Base-by-base conservation (phyloP, 2,888 invertebrate species). In the Hesperia comma region DNA sequence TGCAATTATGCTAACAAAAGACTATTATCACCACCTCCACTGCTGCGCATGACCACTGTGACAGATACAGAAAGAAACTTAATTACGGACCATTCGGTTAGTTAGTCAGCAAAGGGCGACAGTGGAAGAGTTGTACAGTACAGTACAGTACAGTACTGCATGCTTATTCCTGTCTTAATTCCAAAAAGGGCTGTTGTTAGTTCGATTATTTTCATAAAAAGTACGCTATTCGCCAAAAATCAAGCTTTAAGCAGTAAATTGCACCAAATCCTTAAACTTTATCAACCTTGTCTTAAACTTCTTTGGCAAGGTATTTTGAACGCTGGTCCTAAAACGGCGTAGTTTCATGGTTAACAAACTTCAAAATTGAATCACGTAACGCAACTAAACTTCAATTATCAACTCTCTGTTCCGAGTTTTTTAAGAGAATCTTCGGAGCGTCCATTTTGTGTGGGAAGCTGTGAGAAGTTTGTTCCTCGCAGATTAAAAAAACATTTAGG, bases 321-420 rank as follows among this genome's bases (percentile, higher is more conserved):
- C 41, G 26, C 67, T 66, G 60, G 63, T 63, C 62, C 63, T 68
- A 69, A 72, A 69, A 72, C 72, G 64, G 46, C 64, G 67, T 67
- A 53, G 69, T 70, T 71, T 71, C 73, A 70, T 69, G 72, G 70
- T 69, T 70, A 68, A 61, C 70, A 71, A 73, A 73, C 72, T 73
- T 71, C 69, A 70, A 73, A 72, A 73, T 73, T 73, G 70, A 73
- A 73, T 72, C 69, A 60, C 64, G 70, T 51, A 53, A 61, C 68
- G 57, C 57, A 54, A 62, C 60, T 60, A 58, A 69, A 73, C 60
- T 72, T 71, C 68, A 72, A 72, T 70, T 69, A 72, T 61, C 49
- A 69, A 61, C 61, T 56, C 56, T 41, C 54, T n/a, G 53, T 40
- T 61, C 33, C 40, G 61, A 21, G 40, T 61, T 55, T 66, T 66